Conservation (phyloP, 2,888 invertebrate species). For the Torymus texanus region DNA sequence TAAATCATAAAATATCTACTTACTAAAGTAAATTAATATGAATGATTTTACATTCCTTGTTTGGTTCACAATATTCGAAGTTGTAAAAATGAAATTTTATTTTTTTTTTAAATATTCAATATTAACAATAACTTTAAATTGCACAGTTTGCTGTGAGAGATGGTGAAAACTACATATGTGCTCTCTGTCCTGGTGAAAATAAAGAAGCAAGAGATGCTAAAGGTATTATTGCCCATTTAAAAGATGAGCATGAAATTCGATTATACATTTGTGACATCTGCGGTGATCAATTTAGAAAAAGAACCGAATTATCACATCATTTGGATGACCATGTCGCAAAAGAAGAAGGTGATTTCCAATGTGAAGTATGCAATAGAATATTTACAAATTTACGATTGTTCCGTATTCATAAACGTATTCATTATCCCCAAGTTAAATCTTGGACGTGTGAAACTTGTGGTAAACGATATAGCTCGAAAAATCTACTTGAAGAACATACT, state of each 20-base stretch:
- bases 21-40: too few species aligned
- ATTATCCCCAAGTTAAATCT: constrained; percentile 79
- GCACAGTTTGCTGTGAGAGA: constrained; percentile 68
- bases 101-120: too few species aligned
- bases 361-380: constrained; percentile 80
- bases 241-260: constrained; percentile 79
- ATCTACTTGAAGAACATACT: constrained; percentile 83
- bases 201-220: constrained; percentile 77
- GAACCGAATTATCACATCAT: constrained; percentile 81
- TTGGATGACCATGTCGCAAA: constrained; percentile 80
- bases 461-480: constrained; percentile 83
- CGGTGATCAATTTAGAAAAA: constrained; percentile 80
- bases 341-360: constrained; percentile 81
- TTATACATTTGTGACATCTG: constrained; percentile 85
- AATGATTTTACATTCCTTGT: too few species aligned
- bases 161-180: constrained; percentile 77
- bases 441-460: constrained; percentile 82
- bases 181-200: constrained; percentile 75
- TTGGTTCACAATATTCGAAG: too few species aligned
- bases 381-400: constrained; percentile 80
- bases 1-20: too few species aligned
- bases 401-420: constrained; percentile 81
- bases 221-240: constrained; percentile 80
- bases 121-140: too few species aligned
- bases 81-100: too few species aligned